Conservation (phyloP, 1,140 invertebrate genomes). For the Drosophila arawakana region DNA sequence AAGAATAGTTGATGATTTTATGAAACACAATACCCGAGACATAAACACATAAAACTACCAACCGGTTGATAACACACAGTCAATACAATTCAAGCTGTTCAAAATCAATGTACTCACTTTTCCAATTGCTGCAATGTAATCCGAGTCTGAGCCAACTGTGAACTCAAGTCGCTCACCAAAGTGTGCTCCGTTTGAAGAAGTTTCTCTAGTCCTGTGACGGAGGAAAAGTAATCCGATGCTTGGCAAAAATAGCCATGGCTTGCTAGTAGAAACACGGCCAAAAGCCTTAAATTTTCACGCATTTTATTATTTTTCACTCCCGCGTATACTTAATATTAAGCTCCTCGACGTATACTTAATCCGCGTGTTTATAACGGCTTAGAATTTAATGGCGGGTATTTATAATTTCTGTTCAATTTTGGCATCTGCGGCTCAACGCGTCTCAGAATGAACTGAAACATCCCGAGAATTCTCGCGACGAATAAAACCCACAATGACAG, state of each 20-base stretch:
- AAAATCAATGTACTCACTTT: slow-evolving; percentile 85
- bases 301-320: slow-evolving; percentile 17
- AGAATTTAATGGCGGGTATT: not conserved
- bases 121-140: slow-evolving; percentile 90
- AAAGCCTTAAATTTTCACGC: slow-evolving; percentile 28
- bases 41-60: slow-evolving; percentile 18
- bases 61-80: not conserved
- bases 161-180: slow-evolving; percentile 91
- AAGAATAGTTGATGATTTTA: slow-evolving; percentile 26
- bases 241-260: slow-evolving; percentile 13
- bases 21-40: not conserved
- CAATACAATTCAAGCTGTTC: not conserved
- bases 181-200: slow-evolving; percentile 93
- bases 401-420: not conserved
- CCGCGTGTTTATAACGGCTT: slow-evolving; percentile 1
- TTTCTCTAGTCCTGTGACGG: slow-evolving; percentile 94
- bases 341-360: not conserved
- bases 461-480: slow-evolving; percentile 46
- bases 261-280: slow-evolving; percentile 42
- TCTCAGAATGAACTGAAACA: slow-evolving; percentile 60
- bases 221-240: slow-evolving; percentile 91
- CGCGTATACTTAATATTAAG: not conserved
- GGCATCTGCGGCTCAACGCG: slow-evolving; percentile 55
- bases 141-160: slow-evolving; percentile 92
- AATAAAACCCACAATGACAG: slow-evolving; percentile 55